These are phyloP conservation scores for Trissolcus brochymenae DNA, from an alignment of 2,888 invertebrate genomes.

Conservation along the genomic window DNA sequence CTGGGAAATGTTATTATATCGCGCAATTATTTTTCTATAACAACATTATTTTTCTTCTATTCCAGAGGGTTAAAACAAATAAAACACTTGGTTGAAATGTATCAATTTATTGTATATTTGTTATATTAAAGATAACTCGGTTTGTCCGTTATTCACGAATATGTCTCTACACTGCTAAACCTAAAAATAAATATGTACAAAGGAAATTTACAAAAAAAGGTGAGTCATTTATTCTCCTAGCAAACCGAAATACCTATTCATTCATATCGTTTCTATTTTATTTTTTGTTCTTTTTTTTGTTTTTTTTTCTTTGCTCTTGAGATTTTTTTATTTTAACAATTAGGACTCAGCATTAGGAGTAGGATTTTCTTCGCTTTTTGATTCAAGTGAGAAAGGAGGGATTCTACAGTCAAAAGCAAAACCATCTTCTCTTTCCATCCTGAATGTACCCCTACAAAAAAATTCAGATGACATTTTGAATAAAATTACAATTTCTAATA, in stretches of 20 bases:
- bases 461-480: background rate
- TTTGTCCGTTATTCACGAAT: conserved; percentile 35
- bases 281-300: background rate
- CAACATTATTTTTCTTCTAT: conserved; percentile 14
- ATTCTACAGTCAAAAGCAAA: conserved; percentile 98
- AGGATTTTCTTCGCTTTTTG: conserved; percentile 86
- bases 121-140: conserved; percentile 26
- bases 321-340: conserved; percentile 16
- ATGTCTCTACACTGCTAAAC: conserved; percentile 43
- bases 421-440: conserved; percentile 98
- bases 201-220: conserved; percentile 51
- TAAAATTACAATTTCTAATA: background rate
- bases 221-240: conserved; percentile 49
- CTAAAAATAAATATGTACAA: conserved; percentile 58
- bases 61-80: conserved; percentile 29
- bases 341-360: conserved; percentile 68
- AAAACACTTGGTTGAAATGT: conserved; percentile 47
- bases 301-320: background rate
- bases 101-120: conserved; percentile 49
- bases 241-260: conserved; percentile 7
- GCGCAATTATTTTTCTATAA: conserved; percentile 30
- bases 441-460: conserved; percentile 90
- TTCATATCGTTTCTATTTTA: conserved; percentile 1
- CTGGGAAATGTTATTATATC: conserved; percentile 9
- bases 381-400: conserved; percentile 97